Conservation (phyloP, 1,140 invertebrate species). For the Lepidurus apus region DNA sequence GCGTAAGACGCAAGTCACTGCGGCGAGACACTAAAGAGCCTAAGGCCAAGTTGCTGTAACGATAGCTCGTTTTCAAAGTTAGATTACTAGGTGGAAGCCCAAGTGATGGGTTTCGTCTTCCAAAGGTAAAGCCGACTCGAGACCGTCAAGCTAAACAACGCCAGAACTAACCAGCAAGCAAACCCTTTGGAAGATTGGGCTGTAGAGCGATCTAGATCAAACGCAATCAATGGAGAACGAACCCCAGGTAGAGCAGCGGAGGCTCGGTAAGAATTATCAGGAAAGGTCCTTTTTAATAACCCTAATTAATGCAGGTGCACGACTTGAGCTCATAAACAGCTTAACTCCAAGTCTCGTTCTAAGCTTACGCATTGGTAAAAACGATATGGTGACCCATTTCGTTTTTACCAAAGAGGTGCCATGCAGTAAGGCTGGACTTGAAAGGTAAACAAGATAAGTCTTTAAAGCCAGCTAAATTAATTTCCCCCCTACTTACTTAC, state of each 20-base stretch:
- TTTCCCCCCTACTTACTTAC: neutral
- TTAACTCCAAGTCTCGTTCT: neutral
- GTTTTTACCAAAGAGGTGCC: neutral
- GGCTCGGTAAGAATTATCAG: neutral
- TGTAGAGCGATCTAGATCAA: neutral
- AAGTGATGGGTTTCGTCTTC: no score
- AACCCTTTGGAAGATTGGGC: neutral
- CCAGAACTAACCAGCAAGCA: neutral
- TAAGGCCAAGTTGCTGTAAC: no score
- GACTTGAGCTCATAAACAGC: neutral
- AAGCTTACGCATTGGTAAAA: neutral
- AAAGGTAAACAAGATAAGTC: no score
- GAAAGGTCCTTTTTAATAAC: neutral
- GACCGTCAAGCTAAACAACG: neutral
- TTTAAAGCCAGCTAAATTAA: no score
- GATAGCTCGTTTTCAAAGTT: no score
- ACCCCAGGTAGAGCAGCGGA: neutral
- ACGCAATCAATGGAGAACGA: neutral
- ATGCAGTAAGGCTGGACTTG: no score
- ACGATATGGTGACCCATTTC: neutral
- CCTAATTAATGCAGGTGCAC: slow-evolving; percentile 9
- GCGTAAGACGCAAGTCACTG: no score
- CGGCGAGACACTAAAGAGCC: no score
- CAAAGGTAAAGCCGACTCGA: no score
- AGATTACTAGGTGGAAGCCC: no score